phyloP scores from a whole-genome alignment of 53 echinoderm and acorn worm species.

The Arbacia lixula region DNA sequence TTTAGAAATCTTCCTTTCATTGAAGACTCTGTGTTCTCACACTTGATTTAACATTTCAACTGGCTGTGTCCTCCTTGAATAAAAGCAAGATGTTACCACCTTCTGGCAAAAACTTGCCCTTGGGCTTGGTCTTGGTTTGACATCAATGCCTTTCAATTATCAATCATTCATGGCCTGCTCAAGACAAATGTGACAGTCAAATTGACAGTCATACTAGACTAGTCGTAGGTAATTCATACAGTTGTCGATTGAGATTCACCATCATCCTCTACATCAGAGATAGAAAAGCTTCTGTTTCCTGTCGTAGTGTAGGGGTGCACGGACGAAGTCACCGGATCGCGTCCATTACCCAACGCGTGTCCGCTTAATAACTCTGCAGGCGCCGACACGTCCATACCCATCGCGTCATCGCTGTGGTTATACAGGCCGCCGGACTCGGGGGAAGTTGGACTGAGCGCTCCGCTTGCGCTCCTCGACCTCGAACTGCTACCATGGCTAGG shows the following conservation, averaged over 20 bases:
- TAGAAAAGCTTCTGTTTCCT: constrained; percentile 42
- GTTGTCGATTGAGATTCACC: constrained; percentile 37
- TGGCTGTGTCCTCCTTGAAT: no score
- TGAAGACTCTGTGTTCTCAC: no score
- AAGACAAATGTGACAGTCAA: no score
- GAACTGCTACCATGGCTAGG: neutral
- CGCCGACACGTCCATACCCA: constrained; percentile 16
- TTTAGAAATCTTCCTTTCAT: no score
- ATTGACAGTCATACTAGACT: no score
- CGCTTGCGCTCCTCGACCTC: constrained; percentile 35
- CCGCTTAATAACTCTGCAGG: no score
- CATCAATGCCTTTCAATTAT: no score
- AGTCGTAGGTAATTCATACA: no score
- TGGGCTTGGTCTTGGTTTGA: no score
- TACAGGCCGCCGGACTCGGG: constrained; percentile 16
- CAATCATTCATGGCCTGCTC: neutral
- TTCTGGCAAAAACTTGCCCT: no score
- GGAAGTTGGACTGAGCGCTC: constrained; percentile 26
- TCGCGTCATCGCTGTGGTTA: constrained; percentile 1
- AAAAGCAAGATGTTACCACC: no score
- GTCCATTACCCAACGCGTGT: constrained; percentile 3
- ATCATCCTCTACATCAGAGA: constrained; percentile 48
- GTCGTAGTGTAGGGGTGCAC: constrained; percentile 13
- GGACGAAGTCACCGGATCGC: neutral
- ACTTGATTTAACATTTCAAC: no score